Evolutionary conservation across 2,113 vertebrate genomes (phyloP), one percentile per base, ranked within the genome.

Genomic region (Paradoxurus hermaphroditus): DNA sequence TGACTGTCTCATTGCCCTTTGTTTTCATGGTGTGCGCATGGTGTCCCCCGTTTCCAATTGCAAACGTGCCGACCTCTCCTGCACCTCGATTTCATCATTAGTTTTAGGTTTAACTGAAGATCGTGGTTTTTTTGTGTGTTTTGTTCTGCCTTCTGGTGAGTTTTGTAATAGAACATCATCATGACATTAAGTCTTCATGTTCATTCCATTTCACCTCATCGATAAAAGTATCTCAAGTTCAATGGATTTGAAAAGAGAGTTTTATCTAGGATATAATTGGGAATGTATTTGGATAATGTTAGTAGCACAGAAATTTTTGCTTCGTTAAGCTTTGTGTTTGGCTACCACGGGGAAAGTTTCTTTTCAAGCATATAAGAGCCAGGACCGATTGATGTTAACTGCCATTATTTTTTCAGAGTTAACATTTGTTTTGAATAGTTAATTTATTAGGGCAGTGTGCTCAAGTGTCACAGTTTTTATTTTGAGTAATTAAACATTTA

Each of bases 331-430:
- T 67, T 72, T 94, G 56, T 27, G 18, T 96, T 98, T n/a, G 82
- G 95, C 70, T 93, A 92, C 94, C 98, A 91, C 96, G 88, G 95
- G 88, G 31, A 98, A 98, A 97, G 86, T 95, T 98, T 86, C 0
- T 82, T 63, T 97, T 81, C n/a, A 53, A 98, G 90, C 94, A 0
- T 44, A 0, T 36, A 97, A 90, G 94, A 84, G 19, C 85, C 72
- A 85, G 92, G 92, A 97, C 39, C 91, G 96, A 91, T 90, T 96
- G 63, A 94, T 89, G 31, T 75, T 97, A 98, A 96, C 84, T 67
- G 31, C 25, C 16, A 72, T 0, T 95, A 18, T 98, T 97, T 97
- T 98, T 18, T n/a, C 51, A 63, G 14, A 56, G 65, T 90, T 65
- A 97, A 79, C 85, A 86, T 95, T 98, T 97, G 46, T 53, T 96